These are phyloP conservation scores for Alca torda DNA, from an alignment of 2,797 vertebrate genomes.

Conservation along the genomic window DNA sequence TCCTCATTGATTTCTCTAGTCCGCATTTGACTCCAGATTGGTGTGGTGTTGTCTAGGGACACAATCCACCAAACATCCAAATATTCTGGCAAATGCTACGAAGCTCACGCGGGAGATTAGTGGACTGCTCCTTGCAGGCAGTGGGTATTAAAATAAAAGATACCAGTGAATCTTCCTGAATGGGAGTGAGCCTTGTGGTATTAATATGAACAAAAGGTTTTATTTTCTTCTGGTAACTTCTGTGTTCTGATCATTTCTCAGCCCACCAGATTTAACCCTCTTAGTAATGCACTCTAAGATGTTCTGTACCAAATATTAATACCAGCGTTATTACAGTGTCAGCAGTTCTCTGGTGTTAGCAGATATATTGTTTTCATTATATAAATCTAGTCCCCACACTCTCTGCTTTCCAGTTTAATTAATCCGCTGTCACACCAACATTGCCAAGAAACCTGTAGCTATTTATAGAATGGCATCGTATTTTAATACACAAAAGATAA, in stretches of 20 bases:
- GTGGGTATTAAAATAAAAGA: neutral
- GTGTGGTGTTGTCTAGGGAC: neutral
- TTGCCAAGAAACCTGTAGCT: conserved; percentile 51
- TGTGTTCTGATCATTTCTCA: neutral
- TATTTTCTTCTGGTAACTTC: neutral
- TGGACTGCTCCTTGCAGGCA: neutral
- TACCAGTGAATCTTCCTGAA: neutral
- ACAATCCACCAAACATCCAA: neutral
- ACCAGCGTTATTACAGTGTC: conserved; percentile 51
- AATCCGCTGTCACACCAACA: conserved; percentile 2
- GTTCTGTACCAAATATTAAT: conserved; percentile 50
- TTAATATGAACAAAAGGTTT: neutral
- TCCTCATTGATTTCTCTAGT: neutral
- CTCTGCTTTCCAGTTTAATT: conserved; percentile 61
- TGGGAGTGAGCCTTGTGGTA: neutral
- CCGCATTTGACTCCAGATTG: neutral
- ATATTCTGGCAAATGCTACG: neutral
- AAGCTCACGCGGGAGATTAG: fast-evolving
- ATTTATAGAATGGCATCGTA: conserved; percentile 26
- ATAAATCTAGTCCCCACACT: conserved; percentile 46
- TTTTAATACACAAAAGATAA: conserved; percentile 51
- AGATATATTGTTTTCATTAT: conserved; percentile 70
- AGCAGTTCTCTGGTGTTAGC: conserved; percentile 36
- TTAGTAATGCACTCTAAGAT: neutral
- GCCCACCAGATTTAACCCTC: neutral